Evolutionary conservation across 2,113 vertebrate species (phyloP).

Genomic region (Poeciliopsis retropinna): DNA sequence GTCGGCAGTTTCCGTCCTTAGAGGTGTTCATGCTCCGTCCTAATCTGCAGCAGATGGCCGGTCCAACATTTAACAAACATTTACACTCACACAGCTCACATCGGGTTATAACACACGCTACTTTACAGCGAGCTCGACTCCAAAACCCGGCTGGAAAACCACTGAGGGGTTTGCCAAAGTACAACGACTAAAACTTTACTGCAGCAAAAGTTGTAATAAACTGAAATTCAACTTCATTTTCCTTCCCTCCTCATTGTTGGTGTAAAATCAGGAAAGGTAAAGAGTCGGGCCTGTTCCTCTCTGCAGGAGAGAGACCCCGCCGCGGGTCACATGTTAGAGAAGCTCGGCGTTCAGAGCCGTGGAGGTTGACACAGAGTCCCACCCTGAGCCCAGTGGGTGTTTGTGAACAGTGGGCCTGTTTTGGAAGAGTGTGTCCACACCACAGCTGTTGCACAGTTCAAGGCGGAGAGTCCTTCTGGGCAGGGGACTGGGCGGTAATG

Average conservation of each 20-base stretch:
- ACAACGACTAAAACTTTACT: not conserved
- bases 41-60: conserved; percentile 5
- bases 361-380: conserved; percentile 72
- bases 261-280: conserved; percentile 28
- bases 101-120: conserved; percentile 14
- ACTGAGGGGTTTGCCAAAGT: not conserved
- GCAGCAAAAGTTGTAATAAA: conserved; percentile 5
- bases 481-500: conserved; percentile 75
- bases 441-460: conserved; percentile 81
- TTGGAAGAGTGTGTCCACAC: conserved; percentile 71
- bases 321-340: conserved; percentile 57
- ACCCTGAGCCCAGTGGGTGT: conserved; percentile 68
- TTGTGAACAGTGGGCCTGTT: conserved; percentile 76
- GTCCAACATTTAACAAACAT: not conserved
- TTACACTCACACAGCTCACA: conserved; percentile 3
- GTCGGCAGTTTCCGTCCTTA: not conserved
- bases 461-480: conserved; percentile 77
- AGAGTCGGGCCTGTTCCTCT: conserved; percentile 38
- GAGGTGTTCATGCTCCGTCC: not conserved
- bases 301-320: conserved; percentile 44
- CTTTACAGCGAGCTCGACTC: not conserved
- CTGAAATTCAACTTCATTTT: not conserved
- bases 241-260: conserved; percentile 7
- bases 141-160: conserved; percentile 5
- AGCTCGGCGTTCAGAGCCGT: conserved; percentile 51